Evolutionary conservation across 1,140 invertebrate species (phyloP), one percentile per base, ranked within the genome.

Genomic region (Neodiprion fabricii): DNA sequence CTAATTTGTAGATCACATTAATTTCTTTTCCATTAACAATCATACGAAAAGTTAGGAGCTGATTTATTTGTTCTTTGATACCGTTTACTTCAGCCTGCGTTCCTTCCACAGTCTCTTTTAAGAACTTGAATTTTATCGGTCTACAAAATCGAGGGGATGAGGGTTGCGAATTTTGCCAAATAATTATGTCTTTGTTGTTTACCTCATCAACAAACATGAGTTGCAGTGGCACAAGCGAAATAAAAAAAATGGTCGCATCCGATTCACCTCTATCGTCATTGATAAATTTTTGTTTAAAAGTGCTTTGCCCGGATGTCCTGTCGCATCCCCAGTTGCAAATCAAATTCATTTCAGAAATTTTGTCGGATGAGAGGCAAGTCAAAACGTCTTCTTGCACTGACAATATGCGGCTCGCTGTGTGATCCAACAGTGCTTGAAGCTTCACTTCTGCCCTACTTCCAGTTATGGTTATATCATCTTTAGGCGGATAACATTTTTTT

Each of bases 221-320:
- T 69, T 77, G 79, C 67, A 84, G 75, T 66, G 84, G 83, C 12
- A 84, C 83, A 67, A 85, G 66, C 17, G 75, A 82, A 76, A 80
- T 84, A 69, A 80, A 72, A 79, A 85, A 85, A 53, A 84, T 81
- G 67, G 81, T 81, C n/a, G 73, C 74, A 68, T 81, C 79, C 12
- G 78, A 76, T 73, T 79, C 1, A 53, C 14, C 50, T 53, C 50
- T 75, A 28, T 48, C 17, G 9, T 77, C 76, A 77, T 81, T 82
- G 72, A 77, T 70, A 77, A 84, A 79, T 76, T 80, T 85, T 76
- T 81, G 79, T 79, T 84, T 85, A 70, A 76, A 82, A 67, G 79
- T 77, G 8, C 74, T 70, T 74, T 84, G 81, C 66, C 83, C 78
- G 28, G 81, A 82, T 71, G 40, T 71, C 70, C 81, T 79, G 75